phyloP scores from a whole-genome alignment of 2,888 invertebrate genomes.

The Aphelenchoides bicaudatus region DNA sequence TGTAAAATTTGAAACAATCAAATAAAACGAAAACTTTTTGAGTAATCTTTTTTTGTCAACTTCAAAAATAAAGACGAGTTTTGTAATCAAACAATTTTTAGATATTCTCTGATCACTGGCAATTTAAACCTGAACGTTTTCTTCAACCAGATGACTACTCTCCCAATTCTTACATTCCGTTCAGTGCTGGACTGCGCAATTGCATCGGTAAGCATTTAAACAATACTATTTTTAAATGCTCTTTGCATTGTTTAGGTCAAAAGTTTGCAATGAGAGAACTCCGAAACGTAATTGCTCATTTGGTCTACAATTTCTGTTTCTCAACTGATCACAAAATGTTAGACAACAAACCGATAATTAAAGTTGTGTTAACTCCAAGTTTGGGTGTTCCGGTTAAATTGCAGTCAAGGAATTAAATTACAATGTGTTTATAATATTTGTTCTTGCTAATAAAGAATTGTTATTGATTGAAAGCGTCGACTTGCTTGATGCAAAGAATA shows the following conservation, averaged over 20 bases:
- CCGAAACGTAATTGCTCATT: neutral
- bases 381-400: constrained; percentile 19
- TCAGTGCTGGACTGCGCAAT: constrained; percentile 10
- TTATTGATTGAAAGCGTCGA: no score
- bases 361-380: constrained; percentile 11
- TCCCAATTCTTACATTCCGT: constrained; percentile 15
- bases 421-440: no score
- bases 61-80: no score
- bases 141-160: neutral
- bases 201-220: constrained; percentile 20
- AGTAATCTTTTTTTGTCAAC: no score
- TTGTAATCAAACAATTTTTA: no score
- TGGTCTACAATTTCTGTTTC: constrained; percentile 11
- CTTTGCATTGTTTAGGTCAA: constrained; percentile 19
- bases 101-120: constrained; percentile 10
- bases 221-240: no score
- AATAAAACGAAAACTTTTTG: no score
- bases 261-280: constrained; percentile 9
- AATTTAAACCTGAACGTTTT: constrained; percentile 17
- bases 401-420: no score
- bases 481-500: no score
- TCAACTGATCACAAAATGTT: constrained; percentile 2
- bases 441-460: no score
- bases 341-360: constrained; percentile 10
- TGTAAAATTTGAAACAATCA: no score